Base-by-base conservation (phyloP, 2,888 invertebrate genomes). In the Erebia aethiops region DNA sequence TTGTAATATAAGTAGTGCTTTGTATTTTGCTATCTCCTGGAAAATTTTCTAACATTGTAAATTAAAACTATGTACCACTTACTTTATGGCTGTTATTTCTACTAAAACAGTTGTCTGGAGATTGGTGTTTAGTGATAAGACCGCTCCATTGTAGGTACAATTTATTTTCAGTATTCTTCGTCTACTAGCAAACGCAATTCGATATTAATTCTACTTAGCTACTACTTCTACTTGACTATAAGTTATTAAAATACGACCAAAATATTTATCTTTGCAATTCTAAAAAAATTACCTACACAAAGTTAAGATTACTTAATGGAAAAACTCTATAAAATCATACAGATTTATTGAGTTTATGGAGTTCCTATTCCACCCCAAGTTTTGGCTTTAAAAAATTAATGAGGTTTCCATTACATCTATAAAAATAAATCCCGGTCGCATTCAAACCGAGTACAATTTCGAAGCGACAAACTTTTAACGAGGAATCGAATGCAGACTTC, bases 381-480 rank as follows among this genome's bases (percentile, higher is more conserved):
- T 14, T 58, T 10, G 16, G 21, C 13, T 56, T 57, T 61, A 16
- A 51, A 61, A 67, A 43, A 49, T 21, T 70, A 62, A 72, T 69
- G 57, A 70, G 62, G 35, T 52, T 35, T 71, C 62, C 63, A 43
- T 67, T 49, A 52, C 63, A 63, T 46, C 61, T 60, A 69, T 69
- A 70, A 64, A 61, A 71, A 26, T 54, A 69, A 70, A 67, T 64
- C 58, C 67, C 60, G 65, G 73, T 51, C 41, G 68, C 65, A 74
- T 60, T 64, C 67, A 66, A 62, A 66, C 72, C 68, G 51, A 64
- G 67, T 62, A 67, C 66, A 70, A 66, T 70, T 64, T 74, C 69
- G 62, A 72, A 75, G 76, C 73, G 72, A 76, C 76, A 76, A 85
- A 85, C 80, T 86, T 85, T 85, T 85, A 84, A 85, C 84, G 83